These are phyloP conservation scores for Caenorhabditis inopinata DNA, from an alignment of 1,140 invertebrate species.

Conservation along the genomic window DNA sequence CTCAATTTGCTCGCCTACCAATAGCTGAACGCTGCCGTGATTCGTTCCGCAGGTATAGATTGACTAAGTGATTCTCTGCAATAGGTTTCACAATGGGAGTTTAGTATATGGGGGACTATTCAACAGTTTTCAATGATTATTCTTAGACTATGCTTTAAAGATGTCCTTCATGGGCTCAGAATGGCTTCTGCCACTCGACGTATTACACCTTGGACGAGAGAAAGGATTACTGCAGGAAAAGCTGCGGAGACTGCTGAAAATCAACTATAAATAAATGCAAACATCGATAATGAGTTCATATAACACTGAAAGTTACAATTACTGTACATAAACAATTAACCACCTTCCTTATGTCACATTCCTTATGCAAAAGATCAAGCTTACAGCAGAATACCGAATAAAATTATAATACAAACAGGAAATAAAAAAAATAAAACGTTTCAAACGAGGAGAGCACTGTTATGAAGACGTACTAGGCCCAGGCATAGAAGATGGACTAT, in stretches of 20 bases:
- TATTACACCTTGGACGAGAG: conserved; percentile 1
- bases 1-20: neutral
- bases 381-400: too few relatives aligned
- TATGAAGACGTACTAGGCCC: neutral
- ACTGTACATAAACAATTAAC: neutral
- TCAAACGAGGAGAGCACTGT: too few relatives aligned
- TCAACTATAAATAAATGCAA: neutral
- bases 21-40: neutral
- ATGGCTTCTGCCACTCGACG: conserved; percentile 11
- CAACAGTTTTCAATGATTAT: neutral
- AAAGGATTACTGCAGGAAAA: neutral
- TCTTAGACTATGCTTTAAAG: neutral
- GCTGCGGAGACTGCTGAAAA: neutral
- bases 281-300: neutral
- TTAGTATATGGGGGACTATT: neutral
- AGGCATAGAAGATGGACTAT: neutral
- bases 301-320: too few relatives aligned
- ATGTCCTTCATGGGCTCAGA: neutral
- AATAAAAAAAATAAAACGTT: too few relatives aligned
- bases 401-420: too few relatives aligned
- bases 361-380: too few relatives aligned
- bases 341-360: too few relatives aligned
- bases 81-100: neutral
- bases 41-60: neutral
- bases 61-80: neutral